A percentile compares a stretch with the other conserved stretches of the same genome.
phyloP scores from a whole-genome alignment of 2,888 invertebrate species.

The Uloborus plumipes region DNA sequence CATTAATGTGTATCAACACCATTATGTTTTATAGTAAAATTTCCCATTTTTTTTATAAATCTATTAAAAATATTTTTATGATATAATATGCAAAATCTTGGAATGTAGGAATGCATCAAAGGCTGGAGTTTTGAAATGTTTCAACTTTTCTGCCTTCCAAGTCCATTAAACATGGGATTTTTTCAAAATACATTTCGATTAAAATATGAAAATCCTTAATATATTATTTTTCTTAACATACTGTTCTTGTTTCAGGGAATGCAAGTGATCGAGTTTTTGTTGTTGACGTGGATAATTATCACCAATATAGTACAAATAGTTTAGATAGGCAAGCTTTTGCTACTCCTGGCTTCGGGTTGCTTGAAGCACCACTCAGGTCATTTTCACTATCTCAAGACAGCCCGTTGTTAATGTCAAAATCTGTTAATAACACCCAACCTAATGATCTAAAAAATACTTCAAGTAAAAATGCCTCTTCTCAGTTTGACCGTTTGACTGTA shows the following conservation, averaged over 20 bases:
- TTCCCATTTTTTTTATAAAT: too few relatives aligned
- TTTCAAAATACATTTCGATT: too few relatives aligned
- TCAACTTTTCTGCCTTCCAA: too few relatives aligned
- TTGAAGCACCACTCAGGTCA: conserved; percentile 43
- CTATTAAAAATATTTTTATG: too few relatives aligned
- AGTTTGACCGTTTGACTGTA: conserved; percentile 75
- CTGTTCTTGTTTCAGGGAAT: conserved; percentile 56
- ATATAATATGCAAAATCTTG: too few relatives aligned
- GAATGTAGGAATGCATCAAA: too few relatives aligned
- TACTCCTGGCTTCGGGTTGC: conserved; percentile 49
- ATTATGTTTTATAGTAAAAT: too few relatives aligned
- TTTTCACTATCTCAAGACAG: conserved; percentile 58
- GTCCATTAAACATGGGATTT: too few relatives aligned
- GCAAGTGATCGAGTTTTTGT: conserved; percentile 69
- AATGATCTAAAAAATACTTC: conserved; percentile 30
- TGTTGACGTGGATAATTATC: conserved; percentile 68
- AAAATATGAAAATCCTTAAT: too few relatives aligned
- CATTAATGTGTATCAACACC: too few relatives aligned
- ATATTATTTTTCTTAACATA: neutral
- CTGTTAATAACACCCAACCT: conserved; percentile 30
- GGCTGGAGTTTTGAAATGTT: too few relatives aligned
- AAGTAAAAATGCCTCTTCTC: conserved; percentile 32
- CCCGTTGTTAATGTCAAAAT: conserved; percentile 43
- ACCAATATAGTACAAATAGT: conserved; percentile 66
- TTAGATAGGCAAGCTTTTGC: conserved; percentile 61